phyloP scores from a whole-genome alignment of 2,113 vertebrate genomes.

The Capreolus pygargus region DNA sequence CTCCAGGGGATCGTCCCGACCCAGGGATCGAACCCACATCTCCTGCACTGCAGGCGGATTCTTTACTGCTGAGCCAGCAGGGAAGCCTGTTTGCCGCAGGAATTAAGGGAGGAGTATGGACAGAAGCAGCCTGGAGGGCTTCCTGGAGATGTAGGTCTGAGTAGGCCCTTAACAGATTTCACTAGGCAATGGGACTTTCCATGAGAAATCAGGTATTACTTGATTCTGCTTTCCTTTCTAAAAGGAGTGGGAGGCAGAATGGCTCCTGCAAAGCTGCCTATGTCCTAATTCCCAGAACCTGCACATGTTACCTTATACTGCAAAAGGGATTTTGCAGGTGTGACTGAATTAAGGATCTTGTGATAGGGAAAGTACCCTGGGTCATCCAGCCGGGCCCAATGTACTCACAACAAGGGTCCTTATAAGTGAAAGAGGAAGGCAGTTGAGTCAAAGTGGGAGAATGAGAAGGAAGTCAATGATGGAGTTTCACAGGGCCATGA shows the following conservation, averaged over 20 bases:
- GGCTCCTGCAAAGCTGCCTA: background rate
- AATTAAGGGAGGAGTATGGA: background rate
- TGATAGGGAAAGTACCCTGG: background rate
- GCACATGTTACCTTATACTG: background rate
- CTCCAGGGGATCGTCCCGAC: background rate
- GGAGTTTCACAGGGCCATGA: background rate
- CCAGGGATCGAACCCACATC: background rate
- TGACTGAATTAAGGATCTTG: background rate
- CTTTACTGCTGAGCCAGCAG: background rate
- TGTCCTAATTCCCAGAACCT: background rate
- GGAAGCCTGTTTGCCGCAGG: accelerated
- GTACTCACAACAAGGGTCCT: background rate
- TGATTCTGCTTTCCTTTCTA: background rate
- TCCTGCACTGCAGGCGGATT: background rate
- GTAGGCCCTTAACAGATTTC: background rate
- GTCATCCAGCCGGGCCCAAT: background rate
- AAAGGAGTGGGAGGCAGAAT: background rate
- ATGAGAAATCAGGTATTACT: background rate
- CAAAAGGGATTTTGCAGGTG: background rate
- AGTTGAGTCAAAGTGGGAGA: background rate
- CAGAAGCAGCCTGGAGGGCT: background rate
- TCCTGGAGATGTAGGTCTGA: background rate
- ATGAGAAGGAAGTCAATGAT: background rate
- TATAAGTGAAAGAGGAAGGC: background rate
- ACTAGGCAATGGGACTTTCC: background rate